Evolutionary conservation across 2,888 invertebrate species (phyloP), one percentile per base, ranked within the genome.

Genomic region (Argyresthia albistria): DNA sequence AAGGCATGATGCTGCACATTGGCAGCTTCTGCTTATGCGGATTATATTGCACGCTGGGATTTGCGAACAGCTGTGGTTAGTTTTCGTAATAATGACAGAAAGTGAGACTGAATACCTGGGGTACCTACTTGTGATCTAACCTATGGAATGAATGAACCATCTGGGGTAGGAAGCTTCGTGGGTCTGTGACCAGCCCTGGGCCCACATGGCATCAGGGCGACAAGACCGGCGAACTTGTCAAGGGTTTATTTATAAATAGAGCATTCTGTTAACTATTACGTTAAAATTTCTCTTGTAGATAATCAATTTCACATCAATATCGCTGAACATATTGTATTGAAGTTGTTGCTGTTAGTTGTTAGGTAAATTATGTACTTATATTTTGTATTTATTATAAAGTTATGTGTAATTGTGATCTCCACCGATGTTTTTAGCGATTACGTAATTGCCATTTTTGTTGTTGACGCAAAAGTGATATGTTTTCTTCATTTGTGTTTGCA

Each of bases 371-470:
- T 86, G 84, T 87, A 84, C 86, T 86, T 86, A 86, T 84, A 79
- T 78, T 45, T 51, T 45, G 62, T 62, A 65, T 63, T 57, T 67
- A 76, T 51, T 39, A 48, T 37, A 37, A 39, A 74, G 70, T 73
- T 80, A 75, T 80, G 76, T 84, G 80, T 84, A 82, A 78, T 80
- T 84, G 80, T 87, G 87, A 87, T 87, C 87, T 87, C 87, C 87
- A 87, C 87, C 87, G 87, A 87, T 80, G 81, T 84, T 84, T 76
- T 83, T 83, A 87, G 79, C 82, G 78, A 80, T 82, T 76, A 80
- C 70, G 76, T 76, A 70, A 78, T 80, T 87, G 87, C 87, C 87
- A 87, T 87, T 84, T 67, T 35, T 67, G 81, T 82, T 80, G 83
- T 80, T 72, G 25, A 70, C 62, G 67, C 74, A 74, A 71, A 76